Evolutionary conservation across 1,140 invertebrate species (phyloP), one percentile per base, ranked within the genome.

Genomic region (Geopemphigus sp.): DNA sequence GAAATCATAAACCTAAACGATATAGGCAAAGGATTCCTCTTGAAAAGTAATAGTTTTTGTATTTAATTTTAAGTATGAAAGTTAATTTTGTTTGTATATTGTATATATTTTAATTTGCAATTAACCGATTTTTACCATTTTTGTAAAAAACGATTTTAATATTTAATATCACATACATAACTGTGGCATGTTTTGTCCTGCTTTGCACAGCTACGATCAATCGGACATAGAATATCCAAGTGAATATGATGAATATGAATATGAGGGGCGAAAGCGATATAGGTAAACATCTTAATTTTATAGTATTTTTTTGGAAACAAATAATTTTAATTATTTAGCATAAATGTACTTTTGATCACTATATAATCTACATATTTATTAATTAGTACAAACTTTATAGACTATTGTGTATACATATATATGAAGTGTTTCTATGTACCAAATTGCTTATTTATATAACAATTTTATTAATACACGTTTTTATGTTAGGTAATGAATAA

Each of bases 1-100:
- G 84, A 85, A 57, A 81, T 83, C 54, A 85, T 84, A 50, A 83
- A 83, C 80, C 83, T 84, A 72, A 82, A 84, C 19, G 84, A 84
- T 57, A 17, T 8, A 82, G 83, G 68, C 54, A 50, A 81, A 82
- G 57, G 73, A 66, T 29, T 15, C 82, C 54, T 64, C 80, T 54
- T 61, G 72, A 74, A 54, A 76, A 64, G 74, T 81, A 80, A 73
- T 73, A 39, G 56, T 81, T 3, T 59, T 45, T 45, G 59, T 29
- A 47, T 80, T 39, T 50, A 61, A 39, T 80, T 19, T 73, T 24
- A 39, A 10, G 32, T 54, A 81, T 39, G 56, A 22, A 39, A 54
- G 45, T 68, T 57, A 22, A 74, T 81, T 45, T 82, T 64, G 26
- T 64, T 81, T 76, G 81, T 17, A n/a, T 74, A 81, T 82, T 19